phyloP scores from a whole-genome alignment of 2,113 vertebrate genomes.

The Menura novaehollandiae region DNA sequence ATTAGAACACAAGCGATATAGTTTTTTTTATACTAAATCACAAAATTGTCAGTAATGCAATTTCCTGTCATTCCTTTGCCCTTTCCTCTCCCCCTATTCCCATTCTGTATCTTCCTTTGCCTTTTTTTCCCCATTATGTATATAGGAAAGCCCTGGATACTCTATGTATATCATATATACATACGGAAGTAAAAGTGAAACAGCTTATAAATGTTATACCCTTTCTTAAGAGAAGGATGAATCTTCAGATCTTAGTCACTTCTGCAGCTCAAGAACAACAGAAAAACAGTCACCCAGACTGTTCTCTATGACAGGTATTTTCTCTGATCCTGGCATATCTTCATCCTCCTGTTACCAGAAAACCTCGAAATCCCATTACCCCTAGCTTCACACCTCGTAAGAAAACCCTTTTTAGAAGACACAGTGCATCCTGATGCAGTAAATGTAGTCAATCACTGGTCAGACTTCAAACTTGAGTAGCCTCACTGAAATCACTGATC shows the following conservation, averaged over 20 bases:
- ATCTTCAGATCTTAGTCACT: neutral
- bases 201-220: neutral
- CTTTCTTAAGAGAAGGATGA: neutral
- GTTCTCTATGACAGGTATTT: neutral
- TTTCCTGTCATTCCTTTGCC: neutral
- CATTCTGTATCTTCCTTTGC: neutral
- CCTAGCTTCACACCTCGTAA: rapidly evolving
- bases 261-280: neutral
- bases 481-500: neutral
- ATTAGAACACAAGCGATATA: neutral
- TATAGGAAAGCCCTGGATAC: neutral
- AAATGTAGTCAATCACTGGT: neutral
- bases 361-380: neutral
- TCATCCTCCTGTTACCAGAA: neutral
- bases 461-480: neutral
- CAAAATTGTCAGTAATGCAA: neutral
- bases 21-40: neutral
- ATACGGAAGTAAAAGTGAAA: neutral
- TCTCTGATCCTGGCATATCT: neutral
- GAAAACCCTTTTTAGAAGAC: neutral
- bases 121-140: rapidly evolving
- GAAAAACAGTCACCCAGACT: neutral
- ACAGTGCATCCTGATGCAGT: neutral
- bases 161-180: neutral
- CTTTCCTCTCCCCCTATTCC: neutral